These are phyloP conservation scores for Drosophila tanythrix DNA, from an alignment of 2,888 invertebrate genomes.

Conservation along the genomic window DNA sequence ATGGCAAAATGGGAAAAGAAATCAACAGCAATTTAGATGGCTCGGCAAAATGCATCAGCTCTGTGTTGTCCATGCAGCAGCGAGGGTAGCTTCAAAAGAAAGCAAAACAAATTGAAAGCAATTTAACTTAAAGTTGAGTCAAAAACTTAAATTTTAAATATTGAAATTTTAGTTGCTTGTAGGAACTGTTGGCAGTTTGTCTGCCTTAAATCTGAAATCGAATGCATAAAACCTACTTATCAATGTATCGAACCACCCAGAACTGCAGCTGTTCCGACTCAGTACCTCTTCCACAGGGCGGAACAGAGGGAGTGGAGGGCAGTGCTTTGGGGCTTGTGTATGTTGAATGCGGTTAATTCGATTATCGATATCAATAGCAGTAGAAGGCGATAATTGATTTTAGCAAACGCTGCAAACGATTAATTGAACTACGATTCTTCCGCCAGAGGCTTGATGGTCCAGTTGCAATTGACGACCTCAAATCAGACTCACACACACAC, in stretches of 20 bases:
- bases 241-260: background rate
- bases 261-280: conserved; percentile 15
- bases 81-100: conserved; percentile 12
- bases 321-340: conserved; percentile 9
- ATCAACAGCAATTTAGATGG: conserved; percentile 30
- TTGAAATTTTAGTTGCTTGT: background rate
- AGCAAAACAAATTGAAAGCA: background rate
- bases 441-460: conserved; percentile 12
- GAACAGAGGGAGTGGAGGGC: background rate
- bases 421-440: conserved; percentile 49
- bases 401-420: conserved; percentile 62
- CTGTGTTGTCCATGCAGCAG: background rate
- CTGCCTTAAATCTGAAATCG: background rate
- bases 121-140: too few relatives aligned
- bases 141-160: background rate
- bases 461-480: conserved; percentile 5
- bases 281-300: conserved; percentile 1
- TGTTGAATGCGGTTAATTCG: conserved; percentile 52
- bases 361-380: conserved; percentile 55
- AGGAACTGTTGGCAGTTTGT: background rate
- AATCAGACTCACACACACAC: background rate
- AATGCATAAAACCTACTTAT: background rate
- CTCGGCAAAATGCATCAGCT: conserved; percentile 9
- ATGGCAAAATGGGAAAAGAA: conserved; percentile 34
- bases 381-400: conserved; percentile 68